These are phyloP conservation scores for Leptestheria dahalacensis DNA, from an alignment of 1,140 invertebrate genomes.

Conservation along the genomic window DNA sequence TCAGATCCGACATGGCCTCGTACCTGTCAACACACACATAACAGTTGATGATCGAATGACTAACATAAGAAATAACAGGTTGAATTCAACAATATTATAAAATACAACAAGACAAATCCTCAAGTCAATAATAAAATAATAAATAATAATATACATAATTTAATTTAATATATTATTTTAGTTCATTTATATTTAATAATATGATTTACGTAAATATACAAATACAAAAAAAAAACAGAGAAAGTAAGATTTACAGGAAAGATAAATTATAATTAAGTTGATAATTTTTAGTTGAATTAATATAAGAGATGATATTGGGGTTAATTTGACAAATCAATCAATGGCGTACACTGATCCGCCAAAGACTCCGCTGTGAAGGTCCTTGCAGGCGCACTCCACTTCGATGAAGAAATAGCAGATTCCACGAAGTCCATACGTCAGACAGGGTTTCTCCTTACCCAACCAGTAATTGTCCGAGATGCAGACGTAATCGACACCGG, in stretches of 20 bases:
- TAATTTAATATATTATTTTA: too few relatives aligned
- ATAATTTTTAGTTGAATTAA: too few relatives aligned
- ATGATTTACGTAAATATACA: too few relatives aligned
- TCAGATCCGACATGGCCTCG: slow-evolving; percentile 77
- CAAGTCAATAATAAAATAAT: not conserved
- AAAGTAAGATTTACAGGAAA: too few relatives aligned
- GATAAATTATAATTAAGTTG: too few relatives aligned
- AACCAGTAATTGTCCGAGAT: slow-evolving; percentile 99
- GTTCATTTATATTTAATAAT: too few relatives aligned
- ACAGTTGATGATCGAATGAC: not conserved
- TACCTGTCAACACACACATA: slow-evolving; percentile 30
- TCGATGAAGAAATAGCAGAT: slow-evolving; percentile 85
- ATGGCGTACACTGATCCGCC: slow-evolving; percentile 75
- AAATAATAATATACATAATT: too few relatives aligned
- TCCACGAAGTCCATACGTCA: slow-evolving; percentile 91
- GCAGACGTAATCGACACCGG: slow-evolving; percentile 81
- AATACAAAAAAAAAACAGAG: too few relatives aligned
- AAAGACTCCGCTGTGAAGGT: slow-evolving; percentile 89
- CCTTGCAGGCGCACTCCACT: slow-evolving; percentile 73
- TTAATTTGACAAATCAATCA: too few relatives aligned
- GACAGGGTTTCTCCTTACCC: slow-evolving; percentile 86
- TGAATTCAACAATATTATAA: too few relatives aligned
- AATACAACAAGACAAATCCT: too few relatives aligned
- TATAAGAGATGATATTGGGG: too few relatives aligned
- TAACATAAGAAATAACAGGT: not conserved